Evolutionary conservation across 2,797 vertebrate genomes (phyloP), one percentile per base, ranked within the genome.

Genomic region (Tangara arthus): DNA sequence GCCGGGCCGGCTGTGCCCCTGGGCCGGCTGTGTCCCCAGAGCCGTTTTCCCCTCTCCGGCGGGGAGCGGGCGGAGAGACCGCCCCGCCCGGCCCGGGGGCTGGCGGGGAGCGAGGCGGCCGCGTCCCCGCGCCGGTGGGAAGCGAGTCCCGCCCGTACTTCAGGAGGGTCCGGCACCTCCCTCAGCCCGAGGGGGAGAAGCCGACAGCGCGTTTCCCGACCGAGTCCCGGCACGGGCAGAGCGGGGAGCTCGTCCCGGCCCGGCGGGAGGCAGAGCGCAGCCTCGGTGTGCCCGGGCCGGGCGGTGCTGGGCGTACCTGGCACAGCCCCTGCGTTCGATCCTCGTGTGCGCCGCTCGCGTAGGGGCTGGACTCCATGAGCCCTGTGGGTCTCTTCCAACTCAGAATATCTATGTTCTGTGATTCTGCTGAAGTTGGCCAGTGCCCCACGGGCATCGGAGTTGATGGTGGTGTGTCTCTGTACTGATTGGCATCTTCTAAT

Each of bases 31-130:
- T 6, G 28, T 18, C 28, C 32, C 16, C 12, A 41, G 11, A 26
- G 70, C 80, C n/a, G 14, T 6, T 2, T 42, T 34, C 41, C 11
- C 6, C 4, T 12, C 4, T 7, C 11, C 6, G 1, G 0, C 5
- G 2, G 3, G 12, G 5, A 12, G 7, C 13, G 16, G 14, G 9
- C 5, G 2, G 6, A 41, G 50, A n/a, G 57, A 13, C 68, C 8
- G 12, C 35, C 26, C 7, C 4, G 24, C 30, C 28, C n/a, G 28
- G 39, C 6, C 26, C 4, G 27, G 21, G 11, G 8, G 6, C 7
- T 52, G 66, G 44, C 23, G 41, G 35, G 13, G 26, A 42, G 42
- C 8, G 9, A 18, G 44, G 46, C 9, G 11, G 46, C 22, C 32
- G 34, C 5, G 50, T 7, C 7, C 20, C 22, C 11, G 11, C 32